Percentiles rank a stretch among this genome's conserved stretches.
phyloP scores from a whole-genome alignment of 1,140 invertebrate species.

The Procambarus virginalis region DNA sequence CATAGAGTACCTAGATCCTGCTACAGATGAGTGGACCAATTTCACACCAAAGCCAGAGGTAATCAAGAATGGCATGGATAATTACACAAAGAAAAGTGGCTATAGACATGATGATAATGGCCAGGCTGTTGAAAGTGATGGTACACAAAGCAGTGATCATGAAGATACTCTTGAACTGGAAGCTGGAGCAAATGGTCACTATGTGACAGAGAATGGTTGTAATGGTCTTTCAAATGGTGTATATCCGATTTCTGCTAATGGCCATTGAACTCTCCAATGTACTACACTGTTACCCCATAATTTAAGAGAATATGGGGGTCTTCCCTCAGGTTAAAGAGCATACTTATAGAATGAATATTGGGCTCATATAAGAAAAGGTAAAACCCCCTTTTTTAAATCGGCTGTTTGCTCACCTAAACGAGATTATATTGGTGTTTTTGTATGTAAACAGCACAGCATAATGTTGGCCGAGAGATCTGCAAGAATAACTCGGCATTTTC shows the following conservation, averaged over 20 bases:
- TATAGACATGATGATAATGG: neutral
- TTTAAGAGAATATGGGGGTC: neutral
- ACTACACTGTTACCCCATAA: neutral
- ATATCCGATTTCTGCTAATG: conserved; percentile 4
- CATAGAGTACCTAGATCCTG: conserved; percentile 85
- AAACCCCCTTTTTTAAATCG: neutral
- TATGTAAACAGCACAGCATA: conserved; percentile 1
- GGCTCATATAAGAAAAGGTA: neutral
- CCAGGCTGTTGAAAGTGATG: neutral
- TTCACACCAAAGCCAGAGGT: conserved; percentile 69
- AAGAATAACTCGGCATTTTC: neutral
- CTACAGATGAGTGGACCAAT: conserved; percentile 82
- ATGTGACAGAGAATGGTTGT: conserved; percentile 38
- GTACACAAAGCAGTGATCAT: neutral
- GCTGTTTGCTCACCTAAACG: neutral
- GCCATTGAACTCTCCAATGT: conserved; percentile 10
- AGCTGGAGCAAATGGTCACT: conserved; percentile 1
- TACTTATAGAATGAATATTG: neutral
- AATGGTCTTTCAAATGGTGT: conserved; percentile 35
- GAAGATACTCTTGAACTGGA: neutral
- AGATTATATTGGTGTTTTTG: neutral
- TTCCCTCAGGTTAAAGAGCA: conserved; percentile 17
- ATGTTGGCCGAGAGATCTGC: conserved; percentile 5
- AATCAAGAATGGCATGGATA: conserved; percentile 2
- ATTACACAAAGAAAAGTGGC: neutral